Evolutionary conservation across 2,888 invertebrate species (phyloP).

Genomic region (Hofmannophila pseudospretella): DNA sequence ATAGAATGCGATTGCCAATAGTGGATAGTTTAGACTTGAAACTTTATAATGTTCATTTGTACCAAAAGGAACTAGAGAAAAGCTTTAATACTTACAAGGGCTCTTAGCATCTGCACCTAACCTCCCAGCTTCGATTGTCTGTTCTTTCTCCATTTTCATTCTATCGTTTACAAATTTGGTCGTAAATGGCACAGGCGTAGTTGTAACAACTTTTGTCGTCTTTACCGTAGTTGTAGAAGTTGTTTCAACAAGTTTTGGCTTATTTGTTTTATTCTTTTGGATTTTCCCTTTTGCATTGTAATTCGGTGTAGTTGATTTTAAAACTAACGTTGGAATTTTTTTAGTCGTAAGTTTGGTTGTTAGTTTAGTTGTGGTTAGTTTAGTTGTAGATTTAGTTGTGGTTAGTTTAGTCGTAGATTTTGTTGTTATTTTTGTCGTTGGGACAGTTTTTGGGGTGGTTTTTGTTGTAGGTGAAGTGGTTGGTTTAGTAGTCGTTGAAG

Average conservation of each 20-base stretch:
- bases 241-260: background rate
- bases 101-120: too few species aligned
- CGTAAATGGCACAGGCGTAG: constrained; percentile 11
- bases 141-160: constrained; percentile 20
- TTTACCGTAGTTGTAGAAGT: constrained; percentile 8
- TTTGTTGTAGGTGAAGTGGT: constrained; percentile 17
- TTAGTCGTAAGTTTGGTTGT: constrained; percentile 15
- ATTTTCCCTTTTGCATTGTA: constrained; percentile 6
- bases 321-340: constrained; percentile 9
- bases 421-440: constrained; percentile 16
- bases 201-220: constrained; percentile 9
- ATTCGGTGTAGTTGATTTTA: constrained; percentile 7
- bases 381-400: constrained; percentile 12
- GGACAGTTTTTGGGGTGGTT: constrained; percentile 19
- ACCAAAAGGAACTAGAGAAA: too few species aligned
- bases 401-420: constrained; percentile 17
- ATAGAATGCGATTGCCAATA: too few species aligned
- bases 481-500: constrained; percentile 15
- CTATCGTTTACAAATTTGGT: constrained; percentile 19
- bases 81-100: too few species aligned
- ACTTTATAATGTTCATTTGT: too few species aligned
- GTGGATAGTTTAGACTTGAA: too few species aligned
- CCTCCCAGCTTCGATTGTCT: constrained; percentile 15
- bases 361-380: constrained; percentile 9
- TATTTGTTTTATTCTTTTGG: constrained; percentile 3